Percentiles rank a stretch among this genome's conserved stretches.
Conservation (phyloP, 2,797 vertebrate species). For the Holocentrus rufus region DNA sequence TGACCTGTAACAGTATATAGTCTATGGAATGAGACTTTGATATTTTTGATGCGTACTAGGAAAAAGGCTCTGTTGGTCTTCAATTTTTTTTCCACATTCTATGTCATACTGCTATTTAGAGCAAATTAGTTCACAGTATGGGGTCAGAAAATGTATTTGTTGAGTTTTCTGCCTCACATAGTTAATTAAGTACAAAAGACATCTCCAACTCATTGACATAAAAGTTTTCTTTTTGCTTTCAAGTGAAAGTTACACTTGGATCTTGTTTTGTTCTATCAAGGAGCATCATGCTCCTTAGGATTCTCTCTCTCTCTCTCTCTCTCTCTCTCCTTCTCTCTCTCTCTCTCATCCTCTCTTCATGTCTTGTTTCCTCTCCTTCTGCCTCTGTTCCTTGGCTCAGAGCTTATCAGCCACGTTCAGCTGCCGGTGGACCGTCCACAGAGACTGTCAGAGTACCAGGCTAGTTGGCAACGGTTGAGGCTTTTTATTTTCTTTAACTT, state of each 20-base stretch:
- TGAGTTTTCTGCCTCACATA: background rate
- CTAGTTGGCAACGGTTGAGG: constrained; percentile 67
- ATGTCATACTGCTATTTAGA: background rate
- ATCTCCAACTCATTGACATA: background rate
- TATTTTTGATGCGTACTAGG: background rate
- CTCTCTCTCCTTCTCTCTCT: constrained; percentile 12
- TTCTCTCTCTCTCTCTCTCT: too few relatives aligned
- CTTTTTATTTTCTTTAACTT: constrained; percentile 72
- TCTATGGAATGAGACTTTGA: background rate
- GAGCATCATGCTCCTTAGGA: constrained; percentile 29
- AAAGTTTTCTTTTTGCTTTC: constrained; percentile 14
- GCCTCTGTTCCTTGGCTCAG: constrained; percentile 64
- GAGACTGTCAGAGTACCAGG: constrained; percentile 66
- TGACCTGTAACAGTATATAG: background rate
- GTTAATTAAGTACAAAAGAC: constrained; percentile 17
- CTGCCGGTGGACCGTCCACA: constrained; percentile 74
- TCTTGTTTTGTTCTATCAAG: constrained; percentile 42
- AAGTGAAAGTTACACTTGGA: constrained; percentile 21
- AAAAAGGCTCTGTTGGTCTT: background rate
- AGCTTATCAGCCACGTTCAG: constrained; percentile 82
- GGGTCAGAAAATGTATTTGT: background rate
- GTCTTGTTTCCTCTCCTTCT: constrained; percentile 58
- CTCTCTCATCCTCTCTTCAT: constrained; percentile 46
- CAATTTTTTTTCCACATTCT: background rate
- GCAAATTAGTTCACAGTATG: background rate